Conservation (phyloP, 2,888 invertebrate species). For the Athetis lepigone region DNA sequence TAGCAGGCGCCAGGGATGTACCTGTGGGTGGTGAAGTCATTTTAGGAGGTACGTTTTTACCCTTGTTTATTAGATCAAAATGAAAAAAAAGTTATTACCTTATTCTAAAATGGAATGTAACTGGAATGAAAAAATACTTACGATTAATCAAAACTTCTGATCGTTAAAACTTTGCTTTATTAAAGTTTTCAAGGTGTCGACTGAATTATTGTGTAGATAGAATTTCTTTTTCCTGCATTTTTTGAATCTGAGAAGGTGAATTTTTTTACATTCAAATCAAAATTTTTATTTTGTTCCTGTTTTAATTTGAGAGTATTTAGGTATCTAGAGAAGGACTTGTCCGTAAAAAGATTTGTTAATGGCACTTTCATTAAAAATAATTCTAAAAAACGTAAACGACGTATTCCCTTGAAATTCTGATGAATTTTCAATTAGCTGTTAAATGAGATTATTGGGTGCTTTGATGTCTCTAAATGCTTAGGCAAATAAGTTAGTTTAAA, state of each 20-base stretch:
- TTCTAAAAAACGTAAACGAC: too few relatives aligned
- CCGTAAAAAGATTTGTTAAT: too few relatives aligned
- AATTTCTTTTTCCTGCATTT: neutral
- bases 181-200: neutral
- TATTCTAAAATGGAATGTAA: neutral
- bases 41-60: conserved; percentile 78
- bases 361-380: too few relatives aligned
- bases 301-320: too few relatives aligned
- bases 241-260: neutral
- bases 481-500: too few relatives aligned
- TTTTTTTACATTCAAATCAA: too few relatives aligned
- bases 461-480: too few relatives aligned
- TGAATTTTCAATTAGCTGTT: too few relatives aligned
- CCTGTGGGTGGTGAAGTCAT: conserved; percentile 87
- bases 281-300: too few relatives aligned
- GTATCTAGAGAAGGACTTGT: too few relatives aligned
- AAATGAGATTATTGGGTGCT: too few relatives aligned
- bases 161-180: conserved; percentile 7
- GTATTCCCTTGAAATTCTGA: too few relatives aligned
- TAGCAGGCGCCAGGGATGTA: conserved; percentile 84
- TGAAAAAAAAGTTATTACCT: neutral
- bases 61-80: neutral
- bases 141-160: conserved; percentile 2
- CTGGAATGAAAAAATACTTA: conserved; percentile 11
- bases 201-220: neutral